Conservation (phyloP, 2,113 vertebrate species). For the Oxygymnocypris stewartii region DNA sequence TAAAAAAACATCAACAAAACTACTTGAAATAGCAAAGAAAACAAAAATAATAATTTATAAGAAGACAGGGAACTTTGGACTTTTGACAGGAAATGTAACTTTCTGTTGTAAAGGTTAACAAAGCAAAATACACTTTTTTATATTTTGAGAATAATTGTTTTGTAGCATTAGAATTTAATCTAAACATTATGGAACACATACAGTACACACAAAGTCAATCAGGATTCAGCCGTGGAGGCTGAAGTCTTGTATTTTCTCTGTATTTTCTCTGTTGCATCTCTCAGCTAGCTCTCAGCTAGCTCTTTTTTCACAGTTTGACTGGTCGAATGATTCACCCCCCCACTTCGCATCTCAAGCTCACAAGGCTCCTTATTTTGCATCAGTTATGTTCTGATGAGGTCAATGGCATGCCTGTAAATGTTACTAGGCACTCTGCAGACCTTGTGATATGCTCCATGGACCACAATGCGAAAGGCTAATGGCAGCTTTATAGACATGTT, state of each 20-base stretch:
- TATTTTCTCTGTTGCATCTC: neutral
- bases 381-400: neutral
- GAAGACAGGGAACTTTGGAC: neutral
- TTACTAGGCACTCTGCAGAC: neutral
- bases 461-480: conserved; percentile 40
- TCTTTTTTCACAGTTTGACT: neutral
- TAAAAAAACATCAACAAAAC: neutral
- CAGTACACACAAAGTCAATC: neutral
- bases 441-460: conserved; percentile 16
- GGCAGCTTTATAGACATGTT: conserved; percentile 29
- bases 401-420: conserved; percentile 3
- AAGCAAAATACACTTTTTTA: neutral
- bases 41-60: neutral
- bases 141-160: neutral
- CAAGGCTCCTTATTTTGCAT: conserved; percentile 16
- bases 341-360: neutral
- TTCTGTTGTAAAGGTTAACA: neutral
- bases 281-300: neutral
- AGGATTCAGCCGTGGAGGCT: neutral
- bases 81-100: neutral
- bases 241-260: neutral
- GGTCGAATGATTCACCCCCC: neutral
- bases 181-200: neutral
- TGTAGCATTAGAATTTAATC: neutral
- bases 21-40: neutral